Conservation (phyloP, 2,113 vertebrate species). For the Sporophila hypoxantha region DNA sequence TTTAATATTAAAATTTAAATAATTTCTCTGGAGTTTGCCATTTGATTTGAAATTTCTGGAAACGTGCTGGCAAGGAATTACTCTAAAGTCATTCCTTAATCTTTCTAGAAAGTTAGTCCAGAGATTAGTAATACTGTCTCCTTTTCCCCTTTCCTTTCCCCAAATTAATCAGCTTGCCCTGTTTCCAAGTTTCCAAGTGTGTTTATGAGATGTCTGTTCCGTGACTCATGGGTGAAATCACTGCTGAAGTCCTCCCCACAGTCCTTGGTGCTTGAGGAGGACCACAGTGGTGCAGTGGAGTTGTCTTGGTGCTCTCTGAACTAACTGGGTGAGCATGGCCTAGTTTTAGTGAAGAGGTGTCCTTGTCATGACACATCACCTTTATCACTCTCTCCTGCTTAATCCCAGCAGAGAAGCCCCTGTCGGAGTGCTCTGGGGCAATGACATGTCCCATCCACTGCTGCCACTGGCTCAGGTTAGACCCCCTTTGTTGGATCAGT, state of each 20-base stretch:
- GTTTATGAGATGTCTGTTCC: background rate
- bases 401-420: background rate
- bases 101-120: background rate
- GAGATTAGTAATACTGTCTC: background rate
- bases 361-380: background rate
- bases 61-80: background rate
- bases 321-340: background rate
- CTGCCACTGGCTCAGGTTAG: background rate
- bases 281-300: background rate
- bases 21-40: background rate
- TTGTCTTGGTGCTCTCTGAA: background rate
- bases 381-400: fast-evolving
- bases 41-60: constrained; percentile 2
- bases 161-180: background rate
- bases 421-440: background rate
- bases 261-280: background rate
- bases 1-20: constrained; percentile 35
- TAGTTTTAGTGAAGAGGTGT: background rate
- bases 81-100: background rate
- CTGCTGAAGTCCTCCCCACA: background rate
- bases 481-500: background rate
- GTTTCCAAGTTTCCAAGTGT: background rate
- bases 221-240: background rate
- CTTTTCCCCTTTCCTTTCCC: background rate
- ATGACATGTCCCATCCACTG: background rate